A percentile compares a stretch with the other conserved stretches of the same genome.
phyloP scores from a whole-genome alignment of 2,888 invertebrate species.

The Catocala sponsa region DNA sequence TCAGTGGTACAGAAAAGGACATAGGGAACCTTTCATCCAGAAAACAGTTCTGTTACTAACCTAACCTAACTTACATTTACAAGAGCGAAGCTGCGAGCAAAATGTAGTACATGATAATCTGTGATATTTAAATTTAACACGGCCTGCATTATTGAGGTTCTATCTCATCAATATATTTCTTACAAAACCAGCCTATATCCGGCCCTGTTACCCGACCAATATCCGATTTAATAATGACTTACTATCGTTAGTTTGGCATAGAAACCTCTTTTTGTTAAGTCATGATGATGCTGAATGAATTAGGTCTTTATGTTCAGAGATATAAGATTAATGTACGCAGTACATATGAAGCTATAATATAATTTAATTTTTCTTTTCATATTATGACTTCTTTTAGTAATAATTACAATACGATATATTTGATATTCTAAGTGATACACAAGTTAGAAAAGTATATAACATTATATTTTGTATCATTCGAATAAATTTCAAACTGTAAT shows the following conservation, averaged over 20 bases:
- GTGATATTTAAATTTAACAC: neutral
- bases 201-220: conserved; percentile 35
- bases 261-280: conserved; percentile 19
- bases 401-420: too few relatives aligned
- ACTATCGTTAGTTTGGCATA: conserved; percentile 26
- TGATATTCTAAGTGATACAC: too few relatives aligned
- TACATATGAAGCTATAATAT: neutral
- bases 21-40: too few relatives aligned
- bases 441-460: too few relatives aligned
- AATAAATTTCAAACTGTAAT: too few relatives aligned
- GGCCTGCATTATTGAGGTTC: conserved; percentile 15
- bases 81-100: too few relatives aligned
- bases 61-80: too few relatives aligned
- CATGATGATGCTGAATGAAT: conserved; percentile 9
- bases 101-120: neutral
- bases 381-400: too few relatives aligned
- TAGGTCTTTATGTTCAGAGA: neutral
- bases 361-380: neutral
- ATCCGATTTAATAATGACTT: conserved; percentile 46
- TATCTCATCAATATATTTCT: conserved; percentile 30
- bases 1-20: too few relatives aligned
- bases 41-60: too few relatives aligned
- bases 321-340: neutral
- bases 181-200: conserved; percentile 33
- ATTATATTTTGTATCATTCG: too few relatives aligned